Percentiles rank a stretch among this genome's conserved stretches.
Evolutionary conservation across 2,888 invertebrate genomes (phyloP).

Genomic region (Ypsolopha scabrella): DNA sequence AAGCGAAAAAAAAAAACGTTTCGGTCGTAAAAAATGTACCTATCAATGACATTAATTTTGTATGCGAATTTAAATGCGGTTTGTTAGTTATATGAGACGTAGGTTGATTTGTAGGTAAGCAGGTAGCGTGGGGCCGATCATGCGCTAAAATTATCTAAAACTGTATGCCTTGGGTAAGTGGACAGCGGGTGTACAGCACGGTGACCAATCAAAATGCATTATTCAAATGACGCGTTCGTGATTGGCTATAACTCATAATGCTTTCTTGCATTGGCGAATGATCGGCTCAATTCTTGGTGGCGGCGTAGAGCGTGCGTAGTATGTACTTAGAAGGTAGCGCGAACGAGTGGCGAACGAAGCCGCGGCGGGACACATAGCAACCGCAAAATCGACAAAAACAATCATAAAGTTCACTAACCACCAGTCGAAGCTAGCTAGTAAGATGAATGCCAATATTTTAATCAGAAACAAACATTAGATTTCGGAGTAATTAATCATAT

Average conservation of each 20-base stretch:
- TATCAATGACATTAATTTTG: constrained; percentile 20
- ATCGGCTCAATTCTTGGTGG: neutral
- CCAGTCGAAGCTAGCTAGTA: constrained; percentile 53
- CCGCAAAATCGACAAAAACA: neutral
- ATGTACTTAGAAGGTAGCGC: neutral
- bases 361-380: neutral
- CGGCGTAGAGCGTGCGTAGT: neutral
- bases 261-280: too few relatives aligned
- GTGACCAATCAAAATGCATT: neutral
- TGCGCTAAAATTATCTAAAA: neutral
- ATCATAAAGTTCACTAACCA: constrained; percentile 17
- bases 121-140: neutral
- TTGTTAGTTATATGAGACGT: neutral
- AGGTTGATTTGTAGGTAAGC: neutral
- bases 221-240: neutral
- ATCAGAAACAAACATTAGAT: constrained; percentile 59
- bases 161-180: neutral
- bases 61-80: constrained; percentile 11
- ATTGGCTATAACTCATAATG: neutral
- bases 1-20: neutral
- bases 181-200: neutral
- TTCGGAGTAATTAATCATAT: constrained; percentile 64
- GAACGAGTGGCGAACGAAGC: neutral
- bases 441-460: constrained; percentile 68
- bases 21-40: constrained; percentile 5